phyloP scores from a whole-genome alignment of 1,140 invertebrate genomes.

The Lucilia sericata region DNA sequence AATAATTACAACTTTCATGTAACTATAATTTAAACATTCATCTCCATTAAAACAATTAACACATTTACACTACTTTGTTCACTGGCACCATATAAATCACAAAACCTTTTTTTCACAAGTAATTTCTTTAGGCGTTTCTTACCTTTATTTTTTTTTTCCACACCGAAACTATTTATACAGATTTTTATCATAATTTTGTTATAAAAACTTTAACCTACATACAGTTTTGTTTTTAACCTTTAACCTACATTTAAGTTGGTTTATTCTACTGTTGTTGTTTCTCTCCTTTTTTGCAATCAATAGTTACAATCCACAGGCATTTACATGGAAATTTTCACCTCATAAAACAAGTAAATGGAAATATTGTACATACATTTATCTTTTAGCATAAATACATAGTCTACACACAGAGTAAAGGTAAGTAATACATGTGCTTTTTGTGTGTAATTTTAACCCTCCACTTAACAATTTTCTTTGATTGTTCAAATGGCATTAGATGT shows the following conservation, averaged over 20 bases:
- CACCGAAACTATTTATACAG: not conserved
- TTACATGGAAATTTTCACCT: conserved; percentile 44
- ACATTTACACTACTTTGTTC: no score
- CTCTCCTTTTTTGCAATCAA: conserved; percentile 2
- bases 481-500: not conserved
- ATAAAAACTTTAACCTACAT: not conserved
- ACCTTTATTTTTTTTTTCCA: no score
- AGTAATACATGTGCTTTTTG: not conserved
- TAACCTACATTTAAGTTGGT: conserved; percentile 25
- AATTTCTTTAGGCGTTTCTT: no score
- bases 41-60: no score
- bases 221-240: conserved; percentile 23
- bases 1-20: no score
- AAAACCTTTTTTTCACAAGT: no score
- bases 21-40: no score
- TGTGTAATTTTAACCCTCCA: conserved; percentile 18
- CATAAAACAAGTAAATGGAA: conserved; percentile 20
- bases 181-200: conserved; percentile 5
- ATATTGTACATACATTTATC: not conserved
- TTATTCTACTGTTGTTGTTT: no score
- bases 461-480: conserved; percentile 24
- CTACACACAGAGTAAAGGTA: not conserved
- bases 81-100: no score
- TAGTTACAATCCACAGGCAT: conserved; percentile 29
- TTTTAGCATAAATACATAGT: not conserved